Conservation (phyloP, 2,113 vertebrate genomes). For the Motacilla tschutschensis region DNA sequence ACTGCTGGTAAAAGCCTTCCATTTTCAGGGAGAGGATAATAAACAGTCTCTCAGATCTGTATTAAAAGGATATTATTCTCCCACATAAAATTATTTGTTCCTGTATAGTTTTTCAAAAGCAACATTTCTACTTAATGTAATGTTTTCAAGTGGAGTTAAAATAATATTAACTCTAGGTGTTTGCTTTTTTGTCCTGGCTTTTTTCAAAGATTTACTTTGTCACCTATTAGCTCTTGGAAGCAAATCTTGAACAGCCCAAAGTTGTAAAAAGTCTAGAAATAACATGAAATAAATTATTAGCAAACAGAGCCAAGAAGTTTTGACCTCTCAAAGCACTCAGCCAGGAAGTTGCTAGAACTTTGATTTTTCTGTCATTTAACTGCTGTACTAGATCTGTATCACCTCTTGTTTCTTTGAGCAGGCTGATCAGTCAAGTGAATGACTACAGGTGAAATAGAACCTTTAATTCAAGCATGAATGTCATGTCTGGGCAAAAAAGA, state of each 20-base stretch:
- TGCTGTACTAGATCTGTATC: not conserved
- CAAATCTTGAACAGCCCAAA: not conserved
- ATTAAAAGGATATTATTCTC: not conserved
- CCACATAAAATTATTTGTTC: not conserved
- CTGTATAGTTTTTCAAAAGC: not conserved
- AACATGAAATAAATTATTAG: not conserved
- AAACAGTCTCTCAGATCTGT: not conserved
- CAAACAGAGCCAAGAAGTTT: not conserved
- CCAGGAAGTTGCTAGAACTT: not conserved
- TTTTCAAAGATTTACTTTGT: not conserved
- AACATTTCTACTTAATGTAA: not conserved
- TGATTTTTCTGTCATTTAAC: conserved; percentile 6
- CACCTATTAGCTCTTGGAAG: not conserved
- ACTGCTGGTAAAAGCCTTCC: not conserved
- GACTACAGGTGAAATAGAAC: not conserved
- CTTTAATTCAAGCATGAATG: conserved; percentile 13
- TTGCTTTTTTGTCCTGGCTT: not conserved
- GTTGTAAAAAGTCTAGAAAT: not conserved
- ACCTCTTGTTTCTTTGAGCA: not conserved
- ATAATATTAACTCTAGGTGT: not conserved
- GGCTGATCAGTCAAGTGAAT: not conserved
- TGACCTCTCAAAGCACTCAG: not conserved
- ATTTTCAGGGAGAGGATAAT: not conserved
- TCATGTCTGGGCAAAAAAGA: not conserved
- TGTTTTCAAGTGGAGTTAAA: not conserved